A percentile compares a stretch with the other conserved stretches of the same genome.
phyloP scores from a whole-genome alignment of 2,888 invertebrate species.

The Eumerus sabulonum region DNA sequence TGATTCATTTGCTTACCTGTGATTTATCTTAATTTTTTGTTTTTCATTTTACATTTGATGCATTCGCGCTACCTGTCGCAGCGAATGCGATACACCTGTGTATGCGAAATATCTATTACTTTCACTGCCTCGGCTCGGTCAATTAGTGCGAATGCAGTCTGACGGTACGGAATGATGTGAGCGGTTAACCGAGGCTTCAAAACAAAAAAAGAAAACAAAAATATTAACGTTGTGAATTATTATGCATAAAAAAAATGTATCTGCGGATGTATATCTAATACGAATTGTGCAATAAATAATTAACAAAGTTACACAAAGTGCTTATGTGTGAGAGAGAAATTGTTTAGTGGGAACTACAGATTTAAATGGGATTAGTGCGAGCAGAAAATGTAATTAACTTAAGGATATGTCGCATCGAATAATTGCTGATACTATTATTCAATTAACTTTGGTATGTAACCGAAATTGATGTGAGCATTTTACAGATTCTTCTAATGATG shows the following conservation, averaged over 20 bases:
- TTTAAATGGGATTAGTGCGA: slow-evolving; percentile 21
- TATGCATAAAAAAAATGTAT: too few relatives aligned
- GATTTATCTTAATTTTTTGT: slow-evolving; percentile 13
- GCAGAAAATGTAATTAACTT: background rate
- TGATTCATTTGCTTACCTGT: slow-evolving; percentile 48
- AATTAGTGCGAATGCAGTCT: slow-evolving; percentile 46
- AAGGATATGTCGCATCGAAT: slow-evolving; percentile 4
- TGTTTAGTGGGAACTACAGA: background rate
- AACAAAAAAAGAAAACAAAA: background rate
- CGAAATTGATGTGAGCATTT: too few relatives aligned
- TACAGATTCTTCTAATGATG: too few relatives aligned
- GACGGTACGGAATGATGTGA: slow-evolving; percentile 44
- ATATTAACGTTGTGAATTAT: too few relatives aligned
- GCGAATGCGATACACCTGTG: slow-evolving; percentile 45
- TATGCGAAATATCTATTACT: slow-evolving; percentile 19
- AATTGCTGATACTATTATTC: too few relatives aligned
- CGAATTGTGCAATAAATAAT: slow-evolving; percentile 12
- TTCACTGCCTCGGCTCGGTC: slow-evolving; percentile 28
- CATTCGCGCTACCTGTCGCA: slow-evolving; percentile 41
- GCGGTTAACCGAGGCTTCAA: slow-evolving; percentile 13
- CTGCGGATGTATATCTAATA: too few relatives aligned
- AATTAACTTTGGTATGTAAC: too few relatives aligned
- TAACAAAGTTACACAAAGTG: too few relatives aligned
- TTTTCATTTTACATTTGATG: too few relatives aligned
- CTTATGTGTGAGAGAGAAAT: background rate